phyloP scores from a whole-genome alignment of 2,888 invertebrate genomes.

The Drosophila nigricruria region DNA sequence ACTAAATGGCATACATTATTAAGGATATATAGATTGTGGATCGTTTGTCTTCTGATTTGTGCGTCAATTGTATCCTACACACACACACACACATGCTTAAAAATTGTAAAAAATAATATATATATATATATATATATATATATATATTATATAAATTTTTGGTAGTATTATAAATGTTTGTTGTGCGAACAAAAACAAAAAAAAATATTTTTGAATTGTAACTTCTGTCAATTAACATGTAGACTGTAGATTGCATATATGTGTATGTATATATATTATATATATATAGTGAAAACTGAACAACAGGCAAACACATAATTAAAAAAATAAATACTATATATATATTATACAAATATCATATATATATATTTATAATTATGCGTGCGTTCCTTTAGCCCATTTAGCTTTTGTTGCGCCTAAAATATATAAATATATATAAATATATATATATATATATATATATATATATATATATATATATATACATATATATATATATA shows the following conservation, averaged over 20 bases:
- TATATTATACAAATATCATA: slow-evolving; percentile 36
- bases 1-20: slow-evolving; percentile 15
- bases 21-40: slow-evolving; percentile 25
- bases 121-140: not conserved
- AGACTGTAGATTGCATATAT: slow-evolving; percentile 83
- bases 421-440: slow-evolving; percentile 56
- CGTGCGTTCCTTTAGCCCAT: too few relatives aligned
- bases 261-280: slow-evolving; percentile 41
- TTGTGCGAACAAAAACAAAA: slow-evolving; percentile 50
- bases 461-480: slow-evolving; percentile 55
- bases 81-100: slow-evolving; percentile 11
- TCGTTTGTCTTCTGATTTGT: slow-evolving; percentile 41
- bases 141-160: slow-evolving; percentile 38
- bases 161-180: slow-evolving; percentile 51
- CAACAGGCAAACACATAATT: slow-evolving; percentile 40
- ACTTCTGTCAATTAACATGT: slow-evolving; percentile 86
- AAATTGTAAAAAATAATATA: not conserved
- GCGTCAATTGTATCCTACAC: slow-evolving; percentile 61
- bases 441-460: slow-evolving; percentile 7
- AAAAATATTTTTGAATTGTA: slow-evolving; percentile 80
- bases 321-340: slow-evolving; percentile 25
- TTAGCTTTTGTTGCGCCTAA: too few relatives aligned
- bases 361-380: slow-evolving; percentile 4
- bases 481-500: slow-evolving; percentile 19
- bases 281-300: slow-evolving; percentile 54